Percentiles rank a stretch among this genome's conserved stretches.
phyloP scores from a whole-genome alignment of 1,140 invertebrate species.

The Drosophila lacteicornis region DNA sequence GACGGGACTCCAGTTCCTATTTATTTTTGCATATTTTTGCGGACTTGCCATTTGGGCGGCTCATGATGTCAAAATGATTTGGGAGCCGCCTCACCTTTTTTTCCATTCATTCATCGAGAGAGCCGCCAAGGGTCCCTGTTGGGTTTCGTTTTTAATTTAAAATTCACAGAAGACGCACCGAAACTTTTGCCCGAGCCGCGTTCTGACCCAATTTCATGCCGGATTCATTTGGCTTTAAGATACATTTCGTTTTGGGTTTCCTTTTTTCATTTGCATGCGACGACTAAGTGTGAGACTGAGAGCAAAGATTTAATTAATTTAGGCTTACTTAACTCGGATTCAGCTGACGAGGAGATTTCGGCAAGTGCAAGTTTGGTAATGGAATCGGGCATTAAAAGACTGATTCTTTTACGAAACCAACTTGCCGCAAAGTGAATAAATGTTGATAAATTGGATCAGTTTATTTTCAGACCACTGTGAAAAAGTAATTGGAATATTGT shows the following conservation, averaged over 20 bases:
- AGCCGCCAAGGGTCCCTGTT: constrained; percentile 29
- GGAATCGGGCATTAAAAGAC: constrained; percentile 13
- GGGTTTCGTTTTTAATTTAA: constrained; percentile 62
- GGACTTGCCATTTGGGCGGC: constrained; percentile 23
- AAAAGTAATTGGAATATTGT: neutral
- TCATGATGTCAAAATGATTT: constrained; percentile 68
- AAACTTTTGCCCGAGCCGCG: constrained; percentile 11
- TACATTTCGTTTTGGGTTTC: constrained; percentile 20
- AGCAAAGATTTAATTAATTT: constrained; percentile 66
- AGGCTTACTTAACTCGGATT: constrained; percentile 45
- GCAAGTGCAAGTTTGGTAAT: constrained; percentile 16
- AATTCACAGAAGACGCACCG: constrained; percentile 34
- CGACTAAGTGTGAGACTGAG: constrained; percentile 1
- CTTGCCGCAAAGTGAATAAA: constrained; percentile 6
- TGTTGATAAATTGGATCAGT: neutral
- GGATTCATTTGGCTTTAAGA: constrained; percentile 53
- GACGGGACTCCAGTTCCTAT: constrained; percentile 32
- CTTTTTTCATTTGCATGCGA: constrained; percentile 18
- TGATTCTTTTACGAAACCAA: neutral
- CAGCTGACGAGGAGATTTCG: constrained; percentile 4
- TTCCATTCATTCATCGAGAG: constrained; percentile 9
- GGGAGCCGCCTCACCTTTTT: constrained; percentile 32
- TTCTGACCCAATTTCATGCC: constrained; percentile 32
- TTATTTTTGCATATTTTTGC: constrained; percentile 70
- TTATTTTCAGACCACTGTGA: neutral